Conservation (phyloP, 2,113 vertebrate species). For the Vulpes ferrilata region DNA sequence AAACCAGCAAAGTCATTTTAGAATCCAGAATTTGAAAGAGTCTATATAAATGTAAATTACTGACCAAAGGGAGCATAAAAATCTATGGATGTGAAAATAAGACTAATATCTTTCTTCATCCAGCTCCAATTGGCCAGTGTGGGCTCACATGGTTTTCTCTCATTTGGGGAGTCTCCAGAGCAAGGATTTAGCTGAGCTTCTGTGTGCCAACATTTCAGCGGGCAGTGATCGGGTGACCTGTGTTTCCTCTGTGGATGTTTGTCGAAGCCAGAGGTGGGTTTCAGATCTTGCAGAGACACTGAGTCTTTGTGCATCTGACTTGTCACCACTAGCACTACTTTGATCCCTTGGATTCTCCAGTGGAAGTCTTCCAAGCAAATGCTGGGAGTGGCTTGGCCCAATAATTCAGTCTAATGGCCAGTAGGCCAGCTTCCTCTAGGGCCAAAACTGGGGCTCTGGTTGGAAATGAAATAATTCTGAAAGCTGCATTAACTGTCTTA, state of each 20-base stretch:
- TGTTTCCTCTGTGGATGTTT: background rate
- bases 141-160: background rate
- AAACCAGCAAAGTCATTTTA: constrained; percentile 53
- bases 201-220: background rate
- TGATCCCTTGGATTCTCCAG: background rate
- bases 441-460: background rate
- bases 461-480: background rate
- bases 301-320: background rate
- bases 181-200: background rate
- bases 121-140: background rate
- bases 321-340: background rate
- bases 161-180: background rate
- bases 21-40: constrained; percentile 40
- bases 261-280: background rate
- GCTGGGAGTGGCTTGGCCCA: background rate
- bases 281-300: background rate
- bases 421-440: background rate
- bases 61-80: constrained; percentile 51
- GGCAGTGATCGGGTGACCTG: background rate
- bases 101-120: background rate
- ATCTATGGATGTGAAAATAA: constrained; percentile 41
- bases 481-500: constrained; percentile 1
- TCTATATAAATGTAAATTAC: constrained; percentile 75
- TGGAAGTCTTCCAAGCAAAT: background rate
- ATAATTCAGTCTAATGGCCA: background rate